phyloP scores from a whole-genome alignment of 2,113 vertebrate genomes.

The Perca schrenkii region DNA sequence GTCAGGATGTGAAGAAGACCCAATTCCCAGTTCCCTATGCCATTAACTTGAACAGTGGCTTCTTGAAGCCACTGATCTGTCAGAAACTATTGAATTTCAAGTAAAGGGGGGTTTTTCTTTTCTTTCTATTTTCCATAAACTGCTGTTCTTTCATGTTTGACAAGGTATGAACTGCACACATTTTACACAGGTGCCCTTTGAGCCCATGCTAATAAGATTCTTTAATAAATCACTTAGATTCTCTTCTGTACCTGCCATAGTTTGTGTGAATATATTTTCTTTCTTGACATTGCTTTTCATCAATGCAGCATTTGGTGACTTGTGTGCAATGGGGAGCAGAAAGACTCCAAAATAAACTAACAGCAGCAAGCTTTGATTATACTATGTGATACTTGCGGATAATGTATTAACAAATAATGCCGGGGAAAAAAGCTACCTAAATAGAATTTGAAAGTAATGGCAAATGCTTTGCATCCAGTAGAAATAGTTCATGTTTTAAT shows the following conservation, averaged over 20 bases:
- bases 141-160: conserved; percentile 16
- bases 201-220: conserved; percentile 31
- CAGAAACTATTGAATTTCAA: conserved; percentile 26
- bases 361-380: background rate
- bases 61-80: conserved; percentile 25
- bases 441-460: background rate
- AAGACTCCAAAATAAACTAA: background rate
- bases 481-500: background rate
- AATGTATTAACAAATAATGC: background rate
- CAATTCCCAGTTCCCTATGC: conserved; percentile 19
- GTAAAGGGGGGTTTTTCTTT: background rate
- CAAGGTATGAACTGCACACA: conserved; percentile 1
- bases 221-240: conserved; percentile 22
- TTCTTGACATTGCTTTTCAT: background rate
- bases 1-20: conserved; percentile 12
- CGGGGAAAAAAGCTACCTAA: background rate
- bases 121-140: conserved; percentile 6
- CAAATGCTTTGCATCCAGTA: background rate
- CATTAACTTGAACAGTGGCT: conserved; percentile 27
- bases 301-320: background rate
- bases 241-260: background rate
- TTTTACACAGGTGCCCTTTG: conserved; percentile 30
- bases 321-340: background rate
- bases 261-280: background rate
- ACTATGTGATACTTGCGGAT: background rate